Evolutionary conservation across 1,140 invertebrate species (phyloP), one percentile per base, ranked within the genome.

Genomic region (Akabosia matsudoensis): DNA sequence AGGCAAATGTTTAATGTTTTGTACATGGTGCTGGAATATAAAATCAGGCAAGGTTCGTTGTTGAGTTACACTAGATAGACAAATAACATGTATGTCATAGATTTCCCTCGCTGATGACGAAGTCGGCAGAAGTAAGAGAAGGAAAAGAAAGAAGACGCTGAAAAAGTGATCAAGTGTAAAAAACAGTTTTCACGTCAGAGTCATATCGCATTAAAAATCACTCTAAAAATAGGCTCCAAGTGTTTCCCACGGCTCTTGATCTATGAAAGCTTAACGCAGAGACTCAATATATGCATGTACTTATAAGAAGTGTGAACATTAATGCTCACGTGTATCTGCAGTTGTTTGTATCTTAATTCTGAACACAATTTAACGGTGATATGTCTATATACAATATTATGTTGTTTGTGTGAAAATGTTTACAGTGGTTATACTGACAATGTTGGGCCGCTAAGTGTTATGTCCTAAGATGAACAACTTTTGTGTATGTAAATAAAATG

Each of bases 81-180:
- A 61, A 61, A 61, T n/a, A 61, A 61, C 13, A 10, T 14, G 13
- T 14, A 61, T 4, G 54, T 7, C 24, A 10, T 61, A 10, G 24
- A 3, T n/a, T n/a, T 16, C 7, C 54, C n/a, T n/a, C n/a, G n/a
- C n/a, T n/a, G 54, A 67, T 67, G 61, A 67, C 61, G 28, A 31
- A 67, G 61, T 10, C 10, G 31, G n/a, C n/a, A 61, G 54, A 14
- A 61, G 54, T 16, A 61, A 61, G 4, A 61, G 54, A 61, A 22
- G 54, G 4, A 22, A 31, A 67, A 31, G 26, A 31, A 67, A 67
- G 30, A 45, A 10, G 30, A 28, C 4, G 24, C 28, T 30, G 22
- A 31, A n/a, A 2, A 67, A 67, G 61, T 67, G 61, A 67, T 67
- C 61, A 67, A 67, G 61, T 67, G 61, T 67, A 67, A 67, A 67